Base-by-base conservation (phyloP, 2,888 invertebrate genomes). In the Heliconius aoede region DNA sequence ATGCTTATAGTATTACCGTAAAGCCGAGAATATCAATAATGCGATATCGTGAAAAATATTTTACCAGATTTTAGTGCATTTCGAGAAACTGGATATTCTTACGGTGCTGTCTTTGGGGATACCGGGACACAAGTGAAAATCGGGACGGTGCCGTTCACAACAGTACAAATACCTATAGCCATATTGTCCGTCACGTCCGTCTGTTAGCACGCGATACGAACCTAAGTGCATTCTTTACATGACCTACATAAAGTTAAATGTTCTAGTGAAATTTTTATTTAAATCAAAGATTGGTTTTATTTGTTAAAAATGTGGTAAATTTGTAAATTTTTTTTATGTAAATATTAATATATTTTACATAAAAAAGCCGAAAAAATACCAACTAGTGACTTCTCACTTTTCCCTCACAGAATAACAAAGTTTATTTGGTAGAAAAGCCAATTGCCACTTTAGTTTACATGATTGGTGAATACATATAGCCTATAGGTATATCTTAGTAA, bases 141-240 rank as follows among this genome's bases (percentile, higher is more conserved):
- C 18, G 7, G 46, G 18, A 46, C 46, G 46, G 7, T 46, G 18
- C 46, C 18, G 18, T 46, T 46, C 46, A n/a, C 18, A 46, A 55
- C n/a, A 55, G n/a, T 55, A 46, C 13, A 30, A 78, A 55, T 28
- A 60, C 46, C 62, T 74, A 61, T 60, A 73, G 71, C 65, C 36
- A 58, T 51, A 68, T 74, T 74, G 76, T 77, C 74, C 69, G 74
- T 60, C 76, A 71, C 72, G 79, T 76, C 75, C 67, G 65, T 75
- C 79, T 61, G 72, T 76, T 73, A 67, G 68, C 79, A 79, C 79
- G 79, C 79, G 78, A 79, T 78, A 36, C 32, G 72, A 68, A 61
- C 28, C 61, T 36, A 28, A 62, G 73, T 13, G 67, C 73, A 73
- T 67, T 77, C 79, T 79, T 74, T 76, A 68, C 73, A 72, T 76